Evolutionary conservation across 2,888 invertebrate species (phyloP).

Genomic region (Mythimna pallens): DNA sequence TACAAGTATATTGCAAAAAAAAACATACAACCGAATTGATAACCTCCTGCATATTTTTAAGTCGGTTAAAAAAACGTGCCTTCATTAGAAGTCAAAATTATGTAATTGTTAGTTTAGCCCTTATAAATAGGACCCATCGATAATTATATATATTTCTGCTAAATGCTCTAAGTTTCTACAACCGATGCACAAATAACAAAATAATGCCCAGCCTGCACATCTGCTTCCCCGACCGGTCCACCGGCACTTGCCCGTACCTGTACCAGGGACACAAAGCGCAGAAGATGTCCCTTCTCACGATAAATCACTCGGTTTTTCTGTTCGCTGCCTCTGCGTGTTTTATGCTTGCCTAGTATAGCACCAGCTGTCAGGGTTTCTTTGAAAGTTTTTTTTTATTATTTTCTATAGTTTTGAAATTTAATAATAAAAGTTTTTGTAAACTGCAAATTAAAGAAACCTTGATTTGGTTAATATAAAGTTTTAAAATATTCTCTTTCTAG

Average conservation of each 20-base stretch:
- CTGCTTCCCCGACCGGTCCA: constrained; percentile 49
- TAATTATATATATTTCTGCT: not conserved
- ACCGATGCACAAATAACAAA: constrained; percentile 7
- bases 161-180: not conserved
- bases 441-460: constrained; percentile 6
- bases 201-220: constrained; percentile 28
- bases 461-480: not conserved
- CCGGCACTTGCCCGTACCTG: constrained; percentile 71
- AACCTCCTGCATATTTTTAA: too few species aligned
- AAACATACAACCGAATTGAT: too few species aligned
- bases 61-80: too few species aligned
- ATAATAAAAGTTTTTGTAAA: constrained; percentile 17
- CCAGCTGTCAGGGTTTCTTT: constrained; percentile 71
- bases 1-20: too few species aligned
- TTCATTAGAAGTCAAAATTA: too few species aligned
- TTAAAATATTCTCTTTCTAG: not conserved
- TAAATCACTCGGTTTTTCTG: constrained; percentile 84
- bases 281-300: constrained; percentile 86
- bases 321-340: constrained; percentile 80
- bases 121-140: too few species aligned
- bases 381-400: constrained; percentile 22
- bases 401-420: constrained; percentile 19
- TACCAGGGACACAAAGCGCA: constrained; percentile 77
- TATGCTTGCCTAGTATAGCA: constrained; percentile 77
- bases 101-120: too few species aligned